phyloP scores from a whole-genome alignment of 2,113 vertebrate species.

The Thymallus thymallus region DNA sequence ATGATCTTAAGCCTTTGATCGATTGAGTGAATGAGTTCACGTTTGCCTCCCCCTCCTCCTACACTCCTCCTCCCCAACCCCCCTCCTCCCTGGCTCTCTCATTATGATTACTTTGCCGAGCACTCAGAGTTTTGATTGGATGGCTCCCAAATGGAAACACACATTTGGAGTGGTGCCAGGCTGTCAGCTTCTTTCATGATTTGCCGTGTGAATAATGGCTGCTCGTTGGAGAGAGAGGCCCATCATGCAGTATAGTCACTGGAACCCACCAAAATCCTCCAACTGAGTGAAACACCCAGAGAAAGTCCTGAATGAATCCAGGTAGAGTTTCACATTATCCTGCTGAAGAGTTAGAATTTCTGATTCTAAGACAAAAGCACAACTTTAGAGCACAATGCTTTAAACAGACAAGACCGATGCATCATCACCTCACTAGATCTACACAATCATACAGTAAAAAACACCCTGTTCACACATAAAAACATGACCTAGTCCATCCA shows the following conservation, averaged over 20 bases:
- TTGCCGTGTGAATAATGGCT: conserved; percentile 56
- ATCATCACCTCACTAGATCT: too few species aligned
- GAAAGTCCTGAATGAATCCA: conserved; percentile 9
- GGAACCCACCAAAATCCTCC: too few species aligned
- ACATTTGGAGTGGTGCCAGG: conserved; percentile 60
- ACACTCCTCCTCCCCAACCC: conserved; percentile 19
- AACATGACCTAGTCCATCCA: too few species aligned
- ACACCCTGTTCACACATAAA: too few species aligned
- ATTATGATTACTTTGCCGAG: conserved; percentile 59
- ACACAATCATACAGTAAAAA: too few species aligned
- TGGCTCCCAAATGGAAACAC: conserved; percentile 69
- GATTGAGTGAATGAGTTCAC: conserved; percentile 56
- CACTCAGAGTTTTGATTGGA: conserved; percentile 66
- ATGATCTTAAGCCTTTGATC: conserved; percentile 17
- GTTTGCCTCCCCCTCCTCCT: conserved; percentile 31
- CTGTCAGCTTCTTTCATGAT: conserved; percentile 54
- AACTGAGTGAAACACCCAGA: conserved; percentile 13
- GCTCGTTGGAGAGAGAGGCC: conserved; percentile 29
- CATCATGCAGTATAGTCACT: not conserved
- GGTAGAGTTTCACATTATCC: too few species aligned
- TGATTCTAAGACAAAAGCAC: too few species aligned
- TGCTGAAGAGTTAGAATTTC: too few species aligned
- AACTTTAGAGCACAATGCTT: too few species aligned
- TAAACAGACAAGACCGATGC: too few species aligned
- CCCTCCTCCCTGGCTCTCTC: conserved; percentile 40